Conservation (phyloP, 2,888 invertebrate genomes). For the Dryadula phaetusa region DNA sequence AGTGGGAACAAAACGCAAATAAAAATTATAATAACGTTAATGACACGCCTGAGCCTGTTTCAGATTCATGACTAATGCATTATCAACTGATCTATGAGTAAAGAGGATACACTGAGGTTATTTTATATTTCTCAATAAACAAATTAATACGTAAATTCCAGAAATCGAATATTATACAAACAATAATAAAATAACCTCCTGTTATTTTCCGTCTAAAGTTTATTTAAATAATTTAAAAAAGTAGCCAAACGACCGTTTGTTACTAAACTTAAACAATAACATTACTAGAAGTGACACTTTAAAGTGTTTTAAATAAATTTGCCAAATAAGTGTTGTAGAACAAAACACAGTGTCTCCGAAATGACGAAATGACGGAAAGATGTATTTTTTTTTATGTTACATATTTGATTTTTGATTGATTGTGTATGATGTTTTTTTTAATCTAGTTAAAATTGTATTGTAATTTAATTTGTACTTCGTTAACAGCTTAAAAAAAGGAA, state of each 20-base stretch:
- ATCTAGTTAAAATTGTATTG: too few species aligned
- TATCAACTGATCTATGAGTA: constrained; percentile 32
- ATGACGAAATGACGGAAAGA: too few species aligned
- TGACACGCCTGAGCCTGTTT: background rate
- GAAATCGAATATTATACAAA: constrained; percentile 4
- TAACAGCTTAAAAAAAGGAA: too few species aligned
- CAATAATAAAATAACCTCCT: constrained; percentile 2
- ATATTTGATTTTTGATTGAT: too few species aligned
- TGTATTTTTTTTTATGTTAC: too few species aligned
- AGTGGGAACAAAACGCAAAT: background rate
- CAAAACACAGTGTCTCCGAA: too few species aligned
- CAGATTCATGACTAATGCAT: constrained; percentile 20
- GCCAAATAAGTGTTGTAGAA: too few species aligned
- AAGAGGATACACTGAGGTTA: constrained; percentile 25
- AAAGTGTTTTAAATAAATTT: background rate
- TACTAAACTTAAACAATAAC: background rate
- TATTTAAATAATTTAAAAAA: background rate
- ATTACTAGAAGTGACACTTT: background rate
- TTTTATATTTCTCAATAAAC: constrained; percentile 15
- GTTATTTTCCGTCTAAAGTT: constrained; percentile 14
- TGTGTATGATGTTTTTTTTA: too few species aligned
- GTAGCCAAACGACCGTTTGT: background rate
- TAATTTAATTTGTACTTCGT: too few species aligned
- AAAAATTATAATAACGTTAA: constrained; percentile 9
- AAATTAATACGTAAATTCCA: constrained; percentile 15